Base-by-base conservation (phyloP, 2,888 invertebrate genomes). In the Drosophila sordidula region DNA sequence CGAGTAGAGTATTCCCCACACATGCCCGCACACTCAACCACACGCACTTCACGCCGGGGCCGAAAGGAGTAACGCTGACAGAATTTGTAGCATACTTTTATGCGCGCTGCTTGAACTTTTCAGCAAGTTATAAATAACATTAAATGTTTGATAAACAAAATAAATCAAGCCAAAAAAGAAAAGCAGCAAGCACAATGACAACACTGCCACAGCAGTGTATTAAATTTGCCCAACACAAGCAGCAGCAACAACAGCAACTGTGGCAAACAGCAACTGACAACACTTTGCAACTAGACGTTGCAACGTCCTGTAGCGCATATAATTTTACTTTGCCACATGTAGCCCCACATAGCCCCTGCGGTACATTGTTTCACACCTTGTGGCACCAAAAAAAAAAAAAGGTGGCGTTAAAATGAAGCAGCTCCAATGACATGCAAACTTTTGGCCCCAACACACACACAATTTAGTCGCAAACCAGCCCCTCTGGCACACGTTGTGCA, bases 391-490 rank as follows among this genome's bases (percentile, higher is more conserved):
- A 34, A 34, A n/a, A 18, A 57, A 45, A 57, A 52, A 69, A 62
- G 61, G 49, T 44, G 49, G 46, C 64, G 54, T 51, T 52, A 64
- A 81, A 76, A 75, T 75, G 83, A 79, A 82, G 82, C 77, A 79
- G 68, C 86, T 85, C 71, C 51, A 87, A 82, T 87, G 88, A 84
- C 84, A 87, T 87, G 84, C 84, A 87, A 87, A 87, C 88, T 82
- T 82, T 84, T 69, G 50, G 58, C 65, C 52, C 72, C 62, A n/a
- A n/a, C n/a, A 51, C 45, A 54, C 59, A 67, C 55, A 65, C 72
- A 64, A 36, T 64, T 58, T 59, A 58, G 56, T 54, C 49, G 16
- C 44, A 52, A 51, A 9, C 45, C 57, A 36, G 47, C 38, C 42
- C 38, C 42, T 38, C 34, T 16, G 36, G 18, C 56, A 39, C 25